Conservation (phyloP, 2,888 invertebrate species). For the Pammene aurita region DNA sequence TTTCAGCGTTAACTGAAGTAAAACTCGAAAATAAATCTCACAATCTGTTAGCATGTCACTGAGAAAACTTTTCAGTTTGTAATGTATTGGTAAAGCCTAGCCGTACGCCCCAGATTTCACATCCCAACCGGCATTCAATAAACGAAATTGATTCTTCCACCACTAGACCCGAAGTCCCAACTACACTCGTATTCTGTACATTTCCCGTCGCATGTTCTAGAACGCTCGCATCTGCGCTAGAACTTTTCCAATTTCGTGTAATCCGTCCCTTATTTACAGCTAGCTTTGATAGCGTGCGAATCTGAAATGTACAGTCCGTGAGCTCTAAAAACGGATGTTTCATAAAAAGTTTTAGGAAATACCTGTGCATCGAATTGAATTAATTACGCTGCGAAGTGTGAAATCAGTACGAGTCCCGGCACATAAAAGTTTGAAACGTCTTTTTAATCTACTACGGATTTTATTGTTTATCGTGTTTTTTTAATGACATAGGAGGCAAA, state of each 20-base stretch:
- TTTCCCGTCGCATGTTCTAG: background rate
- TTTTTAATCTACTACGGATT: too few species aligned
- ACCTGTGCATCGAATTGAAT: too few species aligned
- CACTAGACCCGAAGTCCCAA: background rate
- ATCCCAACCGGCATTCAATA: slow-evolving; percentile 19
- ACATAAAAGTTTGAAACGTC: too few species aligned
- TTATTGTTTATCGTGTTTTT: too few species aligned
- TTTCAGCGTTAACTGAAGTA: too few species aligned
- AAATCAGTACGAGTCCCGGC: too few species aligned
- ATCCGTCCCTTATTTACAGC: slow-evolving; percentile 30
- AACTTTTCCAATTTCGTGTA: slow-evolving; percentile 34
- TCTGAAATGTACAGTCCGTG: slow-evolving; percentile 2
- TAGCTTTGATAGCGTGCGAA: slow-evolving; percentile 6
- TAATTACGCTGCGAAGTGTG: too few species aligned
- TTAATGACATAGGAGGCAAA: too few species aligned
- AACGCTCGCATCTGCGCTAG: slow-evolving; percentile 19
- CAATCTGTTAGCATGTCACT: too few species aligned
- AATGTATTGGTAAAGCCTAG: too few species aligned
- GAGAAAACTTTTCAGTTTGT: too few species aligned
- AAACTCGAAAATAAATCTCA: too few species aligned
- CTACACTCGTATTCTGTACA: background rate
- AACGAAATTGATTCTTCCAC: slow-evolving; percentile 19
- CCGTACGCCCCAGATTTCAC: slow-evolving; percentile 10
- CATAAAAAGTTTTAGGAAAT: background rate
- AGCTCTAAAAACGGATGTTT: background rate